Base-by-base conservation (phyloP, 2,113 vertebrate species). In the Fulica atra region DNA sequence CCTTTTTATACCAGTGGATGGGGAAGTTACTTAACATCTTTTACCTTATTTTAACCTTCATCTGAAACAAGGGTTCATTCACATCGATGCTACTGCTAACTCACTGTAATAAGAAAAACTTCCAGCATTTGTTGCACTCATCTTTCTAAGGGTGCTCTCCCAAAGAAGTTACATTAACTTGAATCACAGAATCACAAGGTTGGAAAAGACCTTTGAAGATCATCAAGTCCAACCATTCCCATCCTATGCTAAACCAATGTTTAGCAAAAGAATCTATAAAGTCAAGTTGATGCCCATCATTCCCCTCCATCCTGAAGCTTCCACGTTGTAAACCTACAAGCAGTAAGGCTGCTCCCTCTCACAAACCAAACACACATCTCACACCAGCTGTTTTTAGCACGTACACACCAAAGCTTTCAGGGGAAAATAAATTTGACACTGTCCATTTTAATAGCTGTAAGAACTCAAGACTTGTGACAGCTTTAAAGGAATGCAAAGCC, bases 401-500 rank as follows among this genome's bases (percentile, higher is more conserved):
- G 8, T 19, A 64, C 8, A 36, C 7, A 63, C 21, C 28, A 71
- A 81, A 78, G 16, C 36, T 65, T 82, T 53, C 10, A 76, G 42
- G 29, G 20, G 48, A 80, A 72, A 72, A 15, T 31, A 16, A 65
- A 8, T 38, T 57, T n/a, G n/a, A 17, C 0, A 0, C 11, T 84
- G 26, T 13, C 4, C 13, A 44, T 57, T 80, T 84, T 51, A 86
- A 78, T 4, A 82, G 24, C 18, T 79, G 20, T n/a, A 60, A 83
- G 46, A 88, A 92, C 77, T 77, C 60, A 87, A 33, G 23, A 81
- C 44, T 51, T 93, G 25, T 17, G 18, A 82, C 11, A 77, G 23
- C 42, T 68, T 73, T 31, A 72, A 92, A 85, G 44, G 73, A 91
- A 92, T n/a, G 60, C 56, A 94, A 90, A 88, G 64, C 42, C 60